Evolutionary conservation across 2,888 invertebrate genomes (phyloP).

Genomic region (Copidosoma aretas): DNA sequence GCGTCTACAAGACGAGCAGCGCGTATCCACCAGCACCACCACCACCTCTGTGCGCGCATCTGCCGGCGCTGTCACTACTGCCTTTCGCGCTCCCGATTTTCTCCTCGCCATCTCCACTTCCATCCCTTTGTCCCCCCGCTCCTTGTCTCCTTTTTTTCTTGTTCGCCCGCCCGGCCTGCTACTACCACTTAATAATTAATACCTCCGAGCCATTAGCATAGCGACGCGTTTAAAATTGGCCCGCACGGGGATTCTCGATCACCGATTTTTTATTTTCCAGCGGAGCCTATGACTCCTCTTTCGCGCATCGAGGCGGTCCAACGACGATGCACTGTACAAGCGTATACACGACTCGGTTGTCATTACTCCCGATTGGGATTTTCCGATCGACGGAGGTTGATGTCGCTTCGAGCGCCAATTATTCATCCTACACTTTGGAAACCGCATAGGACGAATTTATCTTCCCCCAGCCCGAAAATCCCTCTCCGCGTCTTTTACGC

Average conservation of each 20-base stretch:
- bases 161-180: not conserved
- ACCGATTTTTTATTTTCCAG: slow-evolving; percentile 18
- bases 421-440: too few relatives aligned
- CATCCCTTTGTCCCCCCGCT: slow-evolving; percentile 1
- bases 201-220: slow-evolving; percentile 37
- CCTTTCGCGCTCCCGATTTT: slow-evolving; percentile 25
- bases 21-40: too few relatives aligned
- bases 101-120: not conserved
- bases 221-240: slow-evolving; percentile 31
- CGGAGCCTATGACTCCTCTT: too few relatives aligned
- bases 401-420: too few relatives aligned
- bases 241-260: slow-evolving; percentile 34
- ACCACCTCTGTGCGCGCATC: not conserved
- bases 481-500: too few relatives aligned
- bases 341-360: too few relatives aligned
- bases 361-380: too few relatives aligned
- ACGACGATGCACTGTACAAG: too few relatives aligned
- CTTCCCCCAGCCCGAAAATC: too few relatives aligned
- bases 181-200: slow-evolving; percentile 40
- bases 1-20: slow-evolving; percentile 14
- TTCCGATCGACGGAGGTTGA: too few relatives aligned
- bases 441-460: too few relatives aligned
- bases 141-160: slow-evolving; percentile 6
- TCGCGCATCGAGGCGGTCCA: too few relatives aligned
- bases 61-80: not conserved